phyloP scores from a whole-genome alignment of 2,113 vertebrate genomes.

The Leptocoma aspasia region DNA sequence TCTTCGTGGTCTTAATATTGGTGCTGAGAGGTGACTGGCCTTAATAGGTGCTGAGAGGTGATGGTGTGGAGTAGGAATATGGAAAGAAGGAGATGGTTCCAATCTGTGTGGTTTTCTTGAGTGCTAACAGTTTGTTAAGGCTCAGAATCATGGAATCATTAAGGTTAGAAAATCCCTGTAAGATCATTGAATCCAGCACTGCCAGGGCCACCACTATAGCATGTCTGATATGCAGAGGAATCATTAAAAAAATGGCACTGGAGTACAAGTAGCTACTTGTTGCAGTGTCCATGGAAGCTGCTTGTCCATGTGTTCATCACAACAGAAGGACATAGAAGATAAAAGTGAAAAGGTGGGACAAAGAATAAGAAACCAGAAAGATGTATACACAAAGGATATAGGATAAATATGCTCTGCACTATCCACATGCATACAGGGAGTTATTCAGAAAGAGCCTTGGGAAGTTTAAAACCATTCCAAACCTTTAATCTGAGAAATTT shows the following conservation, averaged over 20 bases:
- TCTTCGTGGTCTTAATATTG: neutral
- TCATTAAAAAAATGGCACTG: neutral
- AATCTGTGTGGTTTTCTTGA: neutral
- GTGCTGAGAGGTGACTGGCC: neutral
- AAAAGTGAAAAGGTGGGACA: neutral
- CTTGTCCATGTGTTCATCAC: neutral
- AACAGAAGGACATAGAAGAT: neutral
- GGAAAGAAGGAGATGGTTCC: neutral
- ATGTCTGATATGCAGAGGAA: neutral
- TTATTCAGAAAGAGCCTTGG: neutral
- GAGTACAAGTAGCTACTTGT: neutral
- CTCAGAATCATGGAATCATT: neutral
- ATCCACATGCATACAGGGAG: neutral
- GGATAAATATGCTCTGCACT: neutral
- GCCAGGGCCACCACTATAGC: neutral
- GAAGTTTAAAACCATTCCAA: neutral
- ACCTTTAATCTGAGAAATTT: neutral
- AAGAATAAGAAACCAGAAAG: neutral
- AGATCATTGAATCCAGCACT: neutral
- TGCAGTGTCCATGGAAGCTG: neutral
- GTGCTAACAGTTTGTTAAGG: neutral
- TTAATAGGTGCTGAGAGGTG: neutral
- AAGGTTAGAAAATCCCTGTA: neutral
- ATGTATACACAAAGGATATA: neutral
- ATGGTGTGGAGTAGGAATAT: neutral